phyloP scores from a whole-genome alignment of 2,797 vertebrate species.

The Thunnus albacares region DNA sequence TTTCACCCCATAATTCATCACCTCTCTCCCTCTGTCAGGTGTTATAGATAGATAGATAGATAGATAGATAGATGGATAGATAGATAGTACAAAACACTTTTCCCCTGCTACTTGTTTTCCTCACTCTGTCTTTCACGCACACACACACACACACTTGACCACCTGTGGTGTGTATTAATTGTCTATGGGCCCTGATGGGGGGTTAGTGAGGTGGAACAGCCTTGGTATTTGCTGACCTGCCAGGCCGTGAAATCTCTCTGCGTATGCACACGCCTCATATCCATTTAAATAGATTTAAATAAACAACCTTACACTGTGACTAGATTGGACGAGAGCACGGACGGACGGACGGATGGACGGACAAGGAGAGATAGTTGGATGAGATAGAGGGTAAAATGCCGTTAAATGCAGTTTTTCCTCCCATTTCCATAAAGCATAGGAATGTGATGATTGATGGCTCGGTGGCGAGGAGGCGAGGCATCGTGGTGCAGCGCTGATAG shows the following conservation, averaged over 20 bases:
- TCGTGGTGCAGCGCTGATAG: constrained; percentile 45
- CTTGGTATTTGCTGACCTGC: constrained; percentile 74
- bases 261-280: constrained; percentile 70
- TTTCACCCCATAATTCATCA: constrained; percentile 8
- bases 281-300: constrained; percentile 80
- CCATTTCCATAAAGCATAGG: constrained; percentile 74
- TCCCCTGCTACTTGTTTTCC: not conserved
- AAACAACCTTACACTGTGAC: constrained; percentile 57
- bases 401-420: constrained; percentile 62
- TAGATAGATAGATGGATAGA: constrained; percentile 30
- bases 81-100: not conserved
- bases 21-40: not conserved
- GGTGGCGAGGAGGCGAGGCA: constrained; percentile 55
- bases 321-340: constrained; percentile 43
- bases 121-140: not conserved
- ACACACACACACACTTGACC: constrained; percentile 38
- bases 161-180: constrained; percentile 74
- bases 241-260: constrained; percentile 67
- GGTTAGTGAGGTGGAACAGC: constrained; percentile 68
- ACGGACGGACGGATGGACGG: constrained; percentile 7
- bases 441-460: constrained; percentile 75
- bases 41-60: constrained; percentile 23
- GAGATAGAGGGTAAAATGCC: constrained; percentile 61
- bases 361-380: constrained; percentile 33
- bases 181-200: constrained; percentile 48